These are phyloP conservation scores for Entelurus aequoreus DNA, from an alignment of 2,113 vertebrate species.

Conservation along the genomic window DNA sequence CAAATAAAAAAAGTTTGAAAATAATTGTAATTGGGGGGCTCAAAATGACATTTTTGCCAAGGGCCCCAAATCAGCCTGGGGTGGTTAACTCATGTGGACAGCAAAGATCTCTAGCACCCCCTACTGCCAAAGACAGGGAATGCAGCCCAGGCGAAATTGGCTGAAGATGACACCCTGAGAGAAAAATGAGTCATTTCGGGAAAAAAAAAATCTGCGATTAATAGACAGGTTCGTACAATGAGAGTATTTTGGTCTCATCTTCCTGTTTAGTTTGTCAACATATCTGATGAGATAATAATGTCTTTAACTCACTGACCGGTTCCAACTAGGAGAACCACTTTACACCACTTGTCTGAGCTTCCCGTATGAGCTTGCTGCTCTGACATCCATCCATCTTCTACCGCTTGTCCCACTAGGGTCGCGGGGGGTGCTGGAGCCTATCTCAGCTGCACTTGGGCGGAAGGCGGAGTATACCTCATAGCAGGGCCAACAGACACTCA, in stretches of 20 bases:
- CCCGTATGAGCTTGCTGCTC: neutral
- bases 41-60: no score
- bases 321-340: conserved; percentile 13
- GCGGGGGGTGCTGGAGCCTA: no score
- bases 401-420: no score
- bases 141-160: conserved; percentile 18
- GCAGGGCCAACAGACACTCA: no score
- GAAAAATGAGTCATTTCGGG: conserved; percentile 13
- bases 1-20: no score
- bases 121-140: conserved; percentile 31
- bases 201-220: conserved; percentile 23
- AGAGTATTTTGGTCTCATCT: conserved; percentile 22
- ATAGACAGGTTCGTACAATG: conserved; percentile 19
- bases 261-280: conserved; percentile 42
- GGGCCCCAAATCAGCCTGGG: no score
- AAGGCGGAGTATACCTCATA: no score
- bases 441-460: no score
- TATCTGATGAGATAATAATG: conserved; percentile 28
- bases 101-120: conserved; percentile 26
- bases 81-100: no score
- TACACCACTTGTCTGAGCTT: conserved; percentile 5
- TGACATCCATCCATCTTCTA: no score
- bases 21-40: no score
- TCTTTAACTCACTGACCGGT: conserved; percentile 5
- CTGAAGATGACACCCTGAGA: neutral